Conservation (phyloP, 2,888 invertebrate species). For the Glyphotaelius pellucidus region DNA sequence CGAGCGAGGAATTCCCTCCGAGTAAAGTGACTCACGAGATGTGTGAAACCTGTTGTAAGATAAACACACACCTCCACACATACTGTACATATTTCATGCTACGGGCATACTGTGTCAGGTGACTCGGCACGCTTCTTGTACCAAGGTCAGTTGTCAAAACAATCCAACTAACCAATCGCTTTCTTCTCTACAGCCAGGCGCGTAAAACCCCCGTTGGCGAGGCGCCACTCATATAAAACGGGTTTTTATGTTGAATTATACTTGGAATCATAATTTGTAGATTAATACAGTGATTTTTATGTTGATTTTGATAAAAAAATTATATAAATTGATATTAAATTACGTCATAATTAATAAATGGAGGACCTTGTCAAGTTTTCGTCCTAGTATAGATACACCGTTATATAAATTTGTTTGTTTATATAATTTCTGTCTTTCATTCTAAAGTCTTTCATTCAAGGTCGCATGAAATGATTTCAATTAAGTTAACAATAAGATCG, state of each 20-base stretch:
- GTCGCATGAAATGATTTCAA: neutral
- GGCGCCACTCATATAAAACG: neutral
- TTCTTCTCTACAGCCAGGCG: neutral
- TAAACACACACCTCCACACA: neutral
- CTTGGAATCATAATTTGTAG: neutral
- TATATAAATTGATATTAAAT: neutral
- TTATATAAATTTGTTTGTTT: neutral
- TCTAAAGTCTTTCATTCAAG: neutral
- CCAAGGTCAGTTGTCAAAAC: neutral
- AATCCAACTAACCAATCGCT: neutral
- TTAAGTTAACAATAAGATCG: neutral
- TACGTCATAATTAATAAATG: neutral
- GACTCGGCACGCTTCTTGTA: slow-evolving; percentile 2
- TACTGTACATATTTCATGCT: neutral
- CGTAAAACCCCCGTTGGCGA: neutral
- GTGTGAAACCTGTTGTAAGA: slow-evolving; percentile 13
- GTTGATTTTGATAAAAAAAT: neutral
- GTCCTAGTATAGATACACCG: neutral
- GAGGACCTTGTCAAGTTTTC: neutral
- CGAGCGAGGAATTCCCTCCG: slow-evolving; percentile 41
- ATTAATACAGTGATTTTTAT: neutral
- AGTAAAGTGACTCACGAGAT: slow-evolving; percentile 22
- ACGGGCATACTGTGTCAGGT: neutral
- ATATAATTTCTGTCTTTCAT: neutral
- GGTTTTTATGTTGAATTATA: neutral